A percentile compares a stretch with the other conserved stretches of the same genome.
phyloP scores from a whole-genome alignment of 2,797 vertebrate species.

The Cirrhinus mrigala region DNA sequence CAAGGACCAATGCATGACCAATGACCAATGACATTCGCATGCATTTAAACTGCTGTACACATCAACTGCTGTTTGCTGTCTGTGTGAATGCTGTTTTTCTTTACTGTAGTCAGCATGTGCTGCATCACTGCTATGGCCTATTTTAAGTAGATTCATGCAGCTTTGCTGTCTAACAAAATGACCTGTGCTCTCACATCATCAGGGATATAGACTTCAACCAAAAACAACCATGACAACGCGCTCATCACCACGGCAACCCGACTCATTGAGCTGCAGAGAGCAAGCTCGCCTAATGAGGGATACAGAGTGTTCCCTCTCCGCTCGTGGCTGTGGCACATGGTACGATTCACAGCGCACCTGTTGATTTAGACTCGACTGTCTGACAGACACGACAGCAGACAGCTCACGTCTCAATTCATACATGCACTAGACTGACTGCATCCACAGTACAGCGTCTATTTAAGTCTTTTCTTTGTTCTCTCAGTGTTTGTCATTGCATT shows the following conservation, averaged over 20 bases:
- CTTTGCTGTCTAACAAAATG: constrained; percentile 69
- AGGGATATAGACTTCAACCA: constrained; percentile 66
- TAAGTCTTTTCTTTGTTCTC: not conserved
- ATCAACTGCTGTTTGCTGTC: not conserved
- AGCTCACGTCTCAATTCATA: not conserved
- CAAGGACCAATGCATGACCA: too few relatives aligned
- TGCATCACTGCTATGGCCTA: constrained; percentile 46
- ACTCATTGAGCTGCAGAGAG: constrained; percentile 65
- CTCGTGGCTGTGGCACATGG: constrained; percentile 35
- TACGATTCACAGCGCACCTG: constrained; percentile 18
- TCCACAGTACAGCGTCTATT: not conserved
- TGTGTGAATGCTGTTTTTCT: constrained; percentile 24
- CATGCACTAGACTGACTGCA: not conserved
- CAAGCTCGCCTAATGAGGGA: constrained; percentile 74
- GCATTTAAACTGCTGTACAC: not conserved
- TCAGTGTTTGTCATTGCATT: not conserved
- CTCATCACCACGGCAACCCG: constrained; percentile 76
- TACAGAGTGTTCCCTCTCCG: constrained; percentile 71
- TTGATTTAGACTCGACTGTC: constrained; percentile 40
- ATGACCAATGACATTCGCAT: not conserved
- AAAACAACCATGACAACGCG: constrained; percentile 74
- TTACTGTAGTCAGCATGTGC: constrained; percentile 11
- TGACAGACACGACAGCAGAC: constrained; percentile 21
- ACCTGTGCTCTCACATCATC: constrained; percentile 70
- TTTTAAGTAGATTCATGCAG: constrained; percentile 70